phyloP scores from a whole-genome alignment of 2,888 invertebrate genomes.

The Taphrorychus bicolor region DNA sequence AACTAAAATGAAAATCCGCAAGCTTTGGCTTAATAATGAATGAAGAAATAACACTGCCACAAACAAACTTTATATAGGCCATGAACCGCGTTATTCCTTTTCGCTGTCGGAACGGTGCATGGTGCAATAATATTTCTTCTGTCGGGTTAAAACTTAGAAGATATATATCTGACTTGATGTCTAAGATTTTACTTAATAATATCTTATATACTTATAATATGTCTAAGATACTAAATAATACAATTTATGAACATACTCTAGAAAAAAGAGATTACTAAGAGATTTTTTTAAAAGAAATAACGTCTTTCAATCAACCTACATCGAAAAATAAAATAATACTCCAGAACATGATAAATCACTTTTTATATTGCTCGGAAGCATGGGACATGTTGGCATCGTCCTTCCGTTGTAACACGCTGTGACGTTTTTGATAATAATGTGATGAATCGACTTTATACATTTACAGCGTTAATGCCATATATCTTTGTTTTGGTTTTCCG shows the following conservation, averaged over 20 bases:
- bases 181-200: no score
- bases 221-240: no score
- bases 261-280: neutral
- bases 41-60: no score
- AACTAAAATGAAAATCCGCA: no score
- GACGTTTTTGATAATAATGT: conserved; percentile 13
- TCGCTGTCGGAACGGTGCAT: no score
- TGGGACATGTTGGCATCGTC: conserved; percentile 1
- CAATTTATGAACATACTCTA: neutral
- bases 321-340: neutral
- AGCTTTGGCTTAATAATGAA: no score
- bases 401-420: conserved; percentile 1
- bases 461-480: conserved; percentile 3
- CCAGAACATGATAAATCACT: neutral
- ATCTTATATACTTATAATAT: no score
- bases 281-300: neutral
- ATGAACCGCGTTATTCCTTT: no score
- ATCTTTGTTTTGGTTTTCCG: neutral
- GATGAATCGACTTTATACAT: conserved; percentile 10
- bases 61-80: no score
- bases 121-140: no score
- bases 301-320: neutral
- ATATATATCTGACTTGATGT: no score
- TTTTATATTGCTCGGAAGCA: neutral
- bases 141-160: no score